These are phyloP conservation scores for Hylia prasina DNA, from an alignment of 2,113 vertebrate genomes.

Conservation along the genomic window DNA sequence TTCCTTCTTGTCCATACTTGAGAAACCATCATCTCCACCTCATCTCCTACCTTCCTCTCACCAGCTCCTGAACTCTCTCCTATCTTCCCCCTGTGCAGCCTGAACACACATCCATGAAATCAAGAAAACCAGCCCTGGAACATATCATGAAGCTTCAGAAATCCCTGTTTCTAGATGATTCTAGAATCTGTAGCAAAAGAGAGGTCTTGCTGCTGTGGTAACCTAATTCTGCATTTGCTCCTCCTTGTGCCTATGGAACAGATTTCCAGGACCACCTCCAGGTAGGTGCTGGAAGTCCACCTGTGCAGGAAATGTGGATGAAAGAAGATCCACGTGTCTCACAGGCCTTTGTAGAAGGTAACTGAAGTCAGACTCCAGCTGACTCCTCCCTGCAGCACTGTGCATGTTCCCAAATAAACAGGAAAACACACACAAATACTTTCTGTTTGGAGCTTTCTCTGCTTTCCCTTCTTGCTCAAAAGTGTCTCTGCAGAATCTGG, in stretches of 20 bases:
- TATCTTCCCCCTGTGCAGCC: not conserved
- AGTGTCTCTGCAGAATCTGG: not conserved
- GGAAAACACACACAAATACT: not conserved
- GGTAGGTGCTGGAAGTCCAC: not conserved
- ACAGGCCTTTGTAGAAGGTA: accelerated
- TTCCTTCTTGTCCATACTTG: not conserved
- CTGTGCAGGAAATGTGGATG: not conserved
- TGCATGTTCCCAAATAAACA: not conserved
- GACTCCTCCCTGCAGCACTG: not conserved
- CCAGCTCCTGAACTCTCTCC: not conserved
- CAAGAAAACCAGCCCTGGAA: not conserved
- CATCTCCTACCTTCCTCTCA: not conserved
- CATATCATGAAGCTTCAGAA: not conserved
- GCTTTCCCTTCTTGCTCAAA: not conserved
- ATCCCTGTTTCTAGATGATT: not conserved
- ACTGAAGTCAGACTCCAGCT: not conserved
- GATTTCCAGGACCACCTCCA: not conserved
- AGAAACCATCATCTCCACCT: not conserved
- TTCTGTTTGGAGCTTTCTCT: not conserved
- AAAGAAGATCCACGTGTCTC: not conserved
- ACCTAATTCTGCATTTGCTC: not conserved
- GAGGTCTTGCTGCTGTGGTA: not conserved
- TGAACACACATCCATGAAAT: not conserved
- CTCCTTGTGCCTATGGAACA: not conserved
- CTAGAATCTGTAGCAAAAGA: not conserved